Evolutionary conservation across 2,113 vertebrate species (phyloP), one percentile per base, ranked within the genome.

Genomic region (Myotis yumanensis): DNA sequence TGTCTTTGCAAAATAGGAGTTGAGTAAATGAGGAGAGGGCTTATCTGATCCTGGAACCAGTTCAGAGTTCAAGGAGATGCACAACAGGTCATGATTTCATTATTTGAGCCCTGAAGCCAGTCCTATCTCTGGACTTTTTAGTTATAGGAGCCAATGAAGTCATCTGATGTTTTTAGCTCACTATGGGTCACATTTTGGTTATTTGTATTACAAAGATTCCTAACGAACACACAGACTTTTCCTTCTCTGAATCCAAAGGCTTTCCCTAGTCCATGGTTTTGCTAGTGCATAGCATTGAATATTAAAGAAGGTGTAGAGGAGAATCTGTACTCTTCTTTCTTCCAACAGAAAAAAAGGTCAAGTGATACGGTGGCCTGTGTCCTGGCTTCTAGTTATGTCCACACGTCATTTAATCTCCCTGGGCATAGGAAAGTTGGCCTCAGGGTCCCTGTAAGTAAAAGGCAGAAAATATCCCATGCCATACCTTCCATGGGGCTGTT

Each of bases 221-320:
- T 96, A 23, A 77, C 6, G 68, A 46, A 81, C n/a, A 15, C 16
- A 7, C 14, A 52, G 14, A 25, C 7, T 79, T 89, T 80, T 72
- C 18, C 89, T 51, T 48, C 77, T 62, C 77, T 62, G 43, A 90
- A 80, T 32, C 46, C 46, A 82, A 84, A 85, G 46, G 23, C 62
- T 48, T 77, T 23, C 16, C 43, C 85, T 90, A 64, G 6, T 23
- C 16, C 25, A 4, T 82, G 72, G 11, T 32, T 76, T 73, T 52
- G 3, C 4, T 48, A 64, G 16, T 18, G 46, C 7, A 18, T 10
- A 32, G 25, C 35, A 28, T 2, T 57, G 18, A 51, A 35, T 25
- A 66, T 9, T 20, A 69, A 80, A 75, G 40, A 5, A 89, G 22
- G 10, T 4, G 1, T 7, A n/a, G 14, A 76, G 17, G 8, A 85